phyloP scores from a whole-genome alignment of 2,888 invertebrate genomes.

The Pollenia griseotomentosa region DNA sequence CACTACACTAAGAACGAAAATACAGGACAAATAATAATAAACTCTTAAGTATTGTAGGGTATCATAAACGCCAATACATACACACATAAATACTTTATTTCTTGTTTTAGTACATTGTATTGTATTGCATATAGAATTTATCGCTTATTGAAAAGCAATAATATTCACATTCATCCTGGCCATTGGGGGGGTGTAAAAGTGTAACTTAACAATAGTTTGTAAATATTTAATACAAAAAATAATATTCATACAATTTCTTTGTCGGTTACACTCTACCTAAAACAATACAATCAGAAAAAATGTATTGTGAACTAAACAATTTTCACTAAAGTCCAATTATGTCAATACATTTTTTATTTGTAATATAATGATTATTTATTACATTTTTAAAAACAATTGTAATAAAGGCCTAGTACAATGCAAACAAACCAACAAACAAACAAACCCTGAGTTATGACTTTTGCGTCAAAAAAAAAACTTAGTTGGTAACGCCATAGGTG shows the following conservation, averaged over 20 bases:
- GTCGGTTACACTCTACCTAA: slow-evolving; percentile 49
- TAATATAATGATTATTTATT: slow-evolving; percentile 70
- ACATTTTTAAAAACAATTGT: slow-evolving; percentile 46
- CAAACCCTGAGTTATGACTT: background rate
- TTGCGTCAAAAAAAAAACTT: too few species aligned
- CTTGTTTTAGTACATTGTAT: background rate
- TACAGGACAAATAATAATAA: too few species aligned
- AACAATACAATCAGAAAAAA: slow-evolving; percentile 28
- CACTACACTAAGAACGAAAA: too few species aligned
- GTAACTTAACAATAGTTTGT: slow-evolving; percentile 49
- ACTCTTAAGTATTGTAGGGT: too few species aligned
- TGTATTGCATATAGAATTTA: slow-evolving; percentile 35
- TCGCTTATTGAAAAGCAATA: slow-evolving; percentile 56
- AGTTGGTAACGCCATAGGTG: too few species aligned
- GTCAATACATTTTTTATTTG: slow-evolving; percentile 63
- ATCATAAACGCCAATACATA: too few species aligned
- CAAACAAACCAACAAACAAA: background rate
- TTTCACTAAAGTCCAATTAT: slow-evolving; percentile 61
- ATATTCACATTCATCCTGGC: slow-evolving; percentile 1
- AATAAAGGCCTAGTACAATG: slow-evolving; percentile 51
- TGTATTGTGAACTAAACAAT: background rate
- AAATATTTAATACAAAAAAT: background rate
- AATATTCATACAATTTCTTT: slow-evolving; percentile 34
- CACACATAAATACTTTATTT: too few species aligned
- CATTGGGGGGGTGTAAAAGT: slow-evolving; percentile 2